Evolutionary conservation across 1,140 invertebrate species (phyloP).

Genomic region (Anagrus nilaparvatae): DNA sequence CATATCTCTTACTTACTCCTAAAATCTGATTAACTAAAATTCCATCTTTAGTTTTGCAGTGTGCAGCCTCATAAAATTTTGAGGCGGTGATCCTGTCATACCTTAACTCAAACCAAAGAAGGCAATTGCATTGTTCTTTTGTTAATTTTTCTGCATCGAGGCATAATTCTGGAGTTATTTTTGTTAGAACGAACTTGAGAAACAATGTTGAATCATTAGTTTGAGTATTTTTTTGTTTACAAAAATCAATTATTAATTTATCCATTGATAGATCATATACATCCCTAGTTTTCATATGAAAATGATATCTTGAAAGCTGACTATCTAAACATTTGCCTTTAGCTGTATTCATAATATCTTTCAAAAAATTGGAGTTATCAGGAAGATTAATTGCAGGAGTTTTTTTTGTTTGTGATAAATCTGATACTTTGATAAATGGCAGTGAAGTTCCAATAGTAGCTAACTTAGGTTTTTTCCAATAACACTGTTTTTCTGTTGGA

Average conservation of each 20-base stretch:
- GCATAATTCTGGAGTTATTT: slow-evolving; percentile 9
- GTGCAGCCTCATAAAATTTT: slow-evolving; percentile 28
- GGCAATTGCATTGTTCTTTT: slow-evolving; percentile 15
- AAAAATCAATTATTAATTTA: slow-evolving; percentile 5
- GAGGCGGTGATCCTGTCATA: slow-evolving; percentile 36
- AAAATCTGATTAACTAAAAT: slow-evolving; percentile 26
- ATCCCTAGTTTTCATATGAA: not conserved
- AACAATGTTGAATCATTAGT: slow-evolving; percentile 12
- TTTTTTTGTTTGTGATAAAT: slow-evolving; percentile 15
- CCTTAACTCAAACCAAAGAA: slow-evolving; percentile 29
- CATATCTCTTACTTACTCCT: slow-evolving; percentile 21
- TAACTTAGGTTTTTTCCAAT: slow-evolving; percentile 28
- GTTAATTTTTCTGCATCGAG: slow-evolving; percentile 19
- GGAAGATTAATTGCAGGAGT: slow-evolving; percentile 7
- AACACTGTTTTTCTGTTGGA: slow-evolving; percentile 22
- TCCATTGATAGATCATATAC: slow-evolving; percentile 5
- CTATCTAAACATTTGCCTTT: slow-evolving; percentile 7
- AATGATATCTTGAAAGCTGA: slow-evolving; percentile 11
- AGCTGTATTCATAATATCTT: slow-evolving; percentile 8
- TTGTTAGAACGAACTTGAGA: not conserved
- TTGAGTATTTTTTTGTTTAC: slow-evolving; percentile 11
- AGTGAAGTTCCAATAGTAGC: slow-evolving; percentile 14
- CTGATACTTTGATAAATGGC: slow-evolving; percentile 18
- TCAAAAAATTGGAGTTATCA: slow-evolving; percentile 11
- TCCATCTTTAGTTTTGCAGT: slow-evolving; percentile 27